phyloP scores from a whole-genome alignment of 1,140 invertebrate species.

The Zophobas morio region DNA sequence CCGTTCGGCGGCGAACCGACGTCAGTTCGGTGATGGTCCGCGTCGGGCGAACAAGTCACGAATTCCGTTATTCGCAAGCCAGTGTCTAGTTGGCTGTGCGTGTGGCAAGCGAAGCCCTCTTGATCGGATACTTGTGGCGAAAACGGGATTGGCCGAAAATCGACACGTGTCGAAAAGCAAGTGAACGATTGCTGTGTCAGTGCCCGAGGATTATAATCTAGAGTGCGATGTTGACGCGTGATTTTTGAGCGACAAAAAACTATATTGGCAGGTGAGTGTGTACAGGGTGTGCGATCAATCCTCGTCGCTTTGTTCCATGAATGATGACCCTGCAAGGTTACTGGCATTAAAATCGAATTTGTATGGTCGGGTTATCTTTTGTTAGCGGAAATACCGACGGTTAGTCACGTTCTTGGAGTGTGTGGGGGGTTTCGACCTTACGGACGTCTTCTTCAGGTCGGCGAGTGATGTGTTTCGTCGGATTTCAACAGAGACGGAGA shows the following conservation, averaged over 20 bases:
- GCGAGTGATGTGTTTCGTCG: no score
- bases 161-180: background rate
- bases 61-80: background rate
- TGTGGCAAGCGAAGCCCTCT: no score
- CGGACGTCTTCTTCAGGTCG: background rate
- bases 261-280: background rate
- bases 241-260: background rate
- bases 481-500: no score
- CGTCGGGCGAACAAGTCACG: background rate
- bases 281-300: background rate
- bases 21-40: background rate
- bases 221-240: background rate
- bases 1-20: background rate
- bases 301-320: conserved; percentile 9
- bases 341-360: conserved; percentile 18
- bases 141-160: background rate
- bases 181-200: conserved; percentile 2
- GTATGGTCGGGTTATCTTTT: conserved; percentile 14
- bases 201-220: background rate
- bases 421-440: conserved; percentile 24
- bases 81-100: no score
- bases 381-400: conserved; percentile 31
- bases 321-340: conserved; percentile 32
- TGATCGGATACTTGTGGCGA: no score
- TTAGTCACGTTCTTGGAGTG: conserved; percentile 22